Conservation (phyloP, 2,113 vertebrate species). For the Octodon degus region DNA sequence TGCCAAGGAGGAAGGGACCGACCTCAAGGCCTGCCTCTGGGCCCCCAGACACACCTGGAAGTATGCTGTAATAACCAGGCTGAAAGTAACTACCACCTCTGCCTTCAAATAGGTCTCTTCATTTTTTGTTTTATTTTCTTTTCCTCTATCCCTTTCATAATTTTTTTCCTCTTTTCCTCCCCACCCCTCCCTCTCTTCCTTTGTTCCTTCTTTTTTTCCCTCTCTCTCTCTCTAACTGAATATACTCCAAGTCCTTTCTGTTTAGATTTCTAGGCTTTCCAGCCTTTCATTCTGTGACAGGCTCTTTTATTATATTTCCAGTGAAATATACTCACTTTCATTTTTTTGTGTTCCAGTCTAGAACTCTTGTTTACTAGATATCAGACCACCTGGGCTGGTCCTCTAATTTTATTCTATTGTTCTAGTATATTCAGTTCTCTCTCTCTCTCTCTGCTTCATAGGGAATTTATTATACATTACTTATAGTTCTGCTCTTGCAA, state of each 20-base stretch:
- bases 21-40: not conserved
- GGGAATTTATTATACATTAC: not conserved
- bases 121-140: not conserved
- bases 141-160: not conserved
- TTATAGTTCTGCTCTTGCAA: not conserved
- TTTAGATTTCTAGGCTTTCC: not conserved
- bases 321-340: not conserved
- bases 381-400: not conserved
- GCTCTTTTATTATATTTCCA: not conserved
- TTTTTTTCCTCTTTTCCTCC: not conserved
- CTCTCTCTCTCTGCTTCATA: not conserved
- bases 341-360: not conserved
- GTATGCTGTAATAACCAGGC: not conserved
- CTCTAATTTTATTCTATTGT: not conserved
- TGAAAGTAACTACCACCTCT: not conserved
- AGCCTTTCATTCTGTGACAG: not conserved
- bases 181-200: not conserved
- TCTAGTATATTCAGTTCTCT: not conserved
- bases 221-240: not conserved
- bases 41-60: not conserved
- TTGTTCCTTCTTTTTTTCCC: not conserved
- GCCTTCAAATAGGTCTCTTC: not conserved
- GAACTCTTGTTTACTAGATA: not conserved
- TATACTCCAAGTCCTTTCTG: not conserved
- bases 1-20: not conserved